These are phyloP conservation scores for Paraplagusia blochii DNA, from an alignment of 2,113 vertebrate species.

Conservation along the genomic window DNA sequence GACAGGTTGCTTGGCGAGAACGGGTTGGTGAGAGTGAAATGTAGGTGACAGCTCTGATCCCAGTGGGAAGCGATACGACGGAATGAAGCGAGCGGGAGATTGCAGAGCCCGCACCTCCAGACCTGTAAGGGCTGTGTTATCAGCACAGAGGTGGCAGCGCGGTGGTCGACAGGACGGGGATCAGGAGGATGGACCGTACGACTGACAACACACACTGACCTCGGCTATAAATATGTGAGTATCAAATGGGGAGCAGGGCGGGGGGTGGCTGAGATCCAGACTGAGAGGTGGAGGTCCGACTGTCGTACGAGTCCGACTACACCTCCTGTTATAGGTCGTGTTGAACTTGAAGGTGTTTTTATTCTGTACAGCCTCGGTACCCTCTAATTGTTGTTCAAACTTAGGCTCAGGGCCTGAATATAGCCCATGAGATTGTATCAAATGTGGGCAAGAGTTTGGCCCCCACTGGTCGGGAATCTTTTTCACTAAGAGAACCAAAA, in stretches of 20 bases:
- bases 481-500: no score
- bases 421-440: no score
- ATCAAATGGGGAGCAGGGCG: slow-evolving; percentile 8
- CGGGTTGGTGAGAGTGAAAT: slow-evolving; percentile 49
- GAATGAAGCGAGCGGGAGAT: slow-evolving; percentile 33
- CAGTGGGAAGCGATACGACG: slow-evolving; percentile 38
- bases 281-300: not conserved
- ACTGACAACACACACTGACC: slow-evolving; percentile 17
- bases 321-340: not conserved
- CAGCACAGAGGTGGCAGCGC: slow-evolving; percentile 4
- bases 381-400: no score
- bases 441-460: no score
- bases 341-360: no score
- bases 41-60: slow-evolving; percentile 54
- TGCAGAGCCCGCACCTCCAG: slow-evolving; percentile 42
- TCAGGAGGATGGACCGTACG: slow-evolving; percentile 2
- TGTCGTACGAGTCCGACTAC: not conserved
- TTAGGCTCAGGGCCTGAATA: no score
- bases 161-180: slow-evolving; percentile 7
- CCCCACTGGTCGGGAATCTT: no score
- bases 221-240: slow-evolving; percentile 14
- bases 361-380: no score
- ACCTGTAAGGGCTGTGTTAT: slow-evolving; percentile 43
- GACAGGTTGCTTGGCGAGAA: slow-evolving; percentile 41
- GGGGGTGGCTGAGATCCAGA: not conserved